A percentile compares a stretch with the other conserved stretches of the same genome.
Evolutionary conservation across 2,888 invertebrate species (phyloP).

Genomic region (Athrips mouffetella): DNA sequence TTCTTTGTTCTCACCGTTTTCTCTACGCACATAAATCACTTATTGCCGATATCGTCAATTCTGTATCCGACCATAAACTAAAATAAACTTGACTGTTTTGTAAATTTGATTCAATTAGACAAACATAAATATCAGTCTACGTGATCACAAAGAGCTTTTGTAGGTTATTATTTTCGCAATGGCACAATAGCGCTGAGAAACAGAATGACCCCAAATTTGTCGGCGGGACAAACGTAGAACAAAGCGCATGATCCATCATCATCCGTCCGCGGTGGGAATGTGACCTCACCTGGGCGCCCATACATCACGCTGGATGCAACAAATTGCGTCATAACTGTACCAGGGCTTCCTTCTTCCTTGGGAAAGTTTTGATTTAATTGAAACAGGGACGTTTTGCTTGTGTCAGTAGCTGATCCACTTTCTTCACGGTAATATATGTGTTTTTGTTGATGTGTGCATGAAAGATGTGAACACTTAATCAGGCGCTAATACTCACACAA

Average conservation of each 20-base stretch:
- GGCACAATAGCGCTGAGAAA: constrained; percentile 39
- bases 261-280: constrained; percentile 65
- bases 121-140: neutral
- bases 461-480: too few relatives aligned
- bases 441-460: too few relatives aligned
- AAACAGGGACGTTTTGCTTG: constrained; percentile 5
- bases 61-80: neutral
- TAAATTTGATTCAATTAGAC: neutral
- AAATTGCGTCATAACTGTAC: constrained; percentile 42
- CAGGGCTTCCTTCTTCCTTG: constrained; percentile 24
- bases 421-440: too few relatives aligned
- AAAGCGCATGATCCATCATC: constrained; percentile 71
- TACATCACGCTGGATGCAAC: constrained; percentile 54
- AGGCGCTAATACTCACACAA: too few relatives aligned
- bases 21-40: neutral
- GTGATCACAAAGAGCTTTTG: constrained; percentile 6
- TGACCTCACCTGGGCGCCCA: constrained; percentile 67
- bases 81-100: neutral
- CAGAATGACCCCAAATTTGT: constrained; percentile 70
- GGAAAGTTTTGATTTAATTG: constrained; percentile 29
- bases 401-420: too few relatives aligned
- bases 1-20: neutral
- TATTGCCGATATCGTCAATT: neutral
- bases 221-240: constrained; percentile 62
- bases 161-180: constrained; percentile 31